These are phyloP conservation scores for Psococerastis gibbosa DNA, from an alignment of 2,888 invertebrate species.

Conservation along the genomic window DNA sequence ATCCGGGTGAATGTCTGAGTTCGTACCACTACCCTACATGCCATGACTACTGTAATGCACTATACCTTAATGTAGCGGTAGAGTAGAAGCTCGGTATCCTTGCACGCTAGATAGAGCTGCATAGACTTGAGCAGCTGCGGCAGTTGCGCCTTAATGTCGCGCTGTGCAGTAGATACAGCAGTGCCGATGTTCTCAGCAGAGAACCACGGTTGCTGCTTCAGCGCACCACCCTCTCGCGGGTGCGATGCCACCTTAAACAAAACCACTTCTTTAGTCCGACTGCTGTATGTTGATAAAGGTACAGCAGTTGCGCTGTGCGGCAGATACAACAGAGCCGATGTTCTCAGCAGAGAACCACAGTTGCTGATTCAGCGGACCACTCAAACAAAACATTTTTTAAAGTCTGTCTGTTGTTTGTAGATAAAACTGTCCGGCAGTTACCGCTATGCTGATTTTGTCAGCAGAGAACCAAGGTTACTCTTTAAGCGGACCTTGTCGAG, in stretches of 20 bases:
- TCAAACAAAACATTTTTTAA: too few species aligned
- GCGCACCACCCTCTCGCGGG: constrained; percentile 3
- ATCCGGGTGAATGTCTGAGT: too few species aligned
- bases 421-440: constrained; percentile 61
- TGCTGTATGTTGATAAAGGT: neutral
- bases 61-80: constrained; percentile 79
- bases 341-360: constrained; percentile 51
- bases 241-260: constrained; percentile 14
- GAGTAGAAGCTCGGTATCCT: constrained; percentile 91
- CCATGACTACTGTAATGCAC: too few species aligned
- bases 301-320: constrained; percentile 44
- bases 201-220: constrained; percentile 36
- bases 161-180: constrained; percentile 56
- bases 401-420: too few species aligned
- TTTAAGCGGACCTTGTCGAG: neutral
- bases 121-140: constrained; percentile 71
- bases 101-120: constrained; percentile 88
- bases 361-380: constrained; percentile 24
- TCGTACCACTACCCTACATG: too few species aligned
- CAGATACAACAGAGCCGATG: constrained; percentile 50
- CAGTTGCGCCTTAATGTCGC: constrained; percentile 57
- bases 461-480: constrained; percentile 46
- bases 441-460: constrained; percentile 47
- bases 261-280: too few species aligned
- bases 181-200: constrained; percentile 51